Base-by-base conservation (phyloP, 30 jellyfish, hydroid and myxozoan species). In the Pelagia noctiluca region DNA sequence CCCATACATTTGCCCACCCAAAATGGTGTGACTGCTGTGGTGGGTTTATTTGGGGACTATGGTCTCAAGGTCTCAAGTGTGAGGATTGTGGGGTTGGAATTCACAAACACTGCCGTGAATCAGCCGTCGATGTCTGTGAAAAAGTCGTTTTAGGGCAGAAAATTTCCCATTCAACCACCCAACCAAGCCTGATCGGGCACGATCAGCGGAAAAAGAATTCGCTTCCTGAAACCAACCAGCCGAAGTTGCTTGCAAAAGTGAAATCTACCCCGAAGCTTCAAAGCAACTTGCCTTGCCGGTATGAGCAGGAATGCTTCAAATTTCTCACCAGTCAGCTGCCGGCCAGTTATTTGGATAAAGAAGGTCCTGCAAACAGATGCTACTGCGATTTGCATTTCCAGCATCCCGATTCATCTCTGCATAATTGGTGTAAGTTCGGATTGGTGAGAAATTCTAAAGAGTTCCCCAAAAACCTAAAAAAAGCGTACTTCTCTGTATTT, bases 1-100 rank as follows among this genome's bases (percentile, higher is more conserved):
- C 72, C 26, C 88, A 87, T 50, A 69, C 97, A 10, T 93, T 63
- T 48, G 86, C 66, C 47, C 97, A 93, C 66, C 98, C 98, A 35
- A 93, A 82, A 75, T 93, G 98, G 98, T 93, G 98, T 78, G 97
- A 87, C 23, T 75, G 64, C 32, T 93, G 98, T 67, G 89, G 96
- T 13, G 88, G 91, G 1, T 93, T 93, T 73, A 63, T 93, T 1
- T 93, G 98, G 98, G 98, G 98, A 11, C 89, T 93, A 2, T 69
- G 94, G 85, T 79, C 88, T 29, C 98, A 93, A 62, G 98, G 98
- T 1, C 42, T 69, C 35, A 93, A 93, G 75, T 93, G 98, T 63
- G 97, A 93, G 63, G 96, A 87, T 70, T 93, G 98, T 83, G 97
- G 96, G 2, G 46, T 93, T 32, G 89, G 84, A 25, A 93, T 87